Percentiles rank a stretch among this genome's conserved stretches.
Evolutionary conservation across 2,888 invertebrate species (phyloP).

Genomic region (Eilema sororculum): DNA sequence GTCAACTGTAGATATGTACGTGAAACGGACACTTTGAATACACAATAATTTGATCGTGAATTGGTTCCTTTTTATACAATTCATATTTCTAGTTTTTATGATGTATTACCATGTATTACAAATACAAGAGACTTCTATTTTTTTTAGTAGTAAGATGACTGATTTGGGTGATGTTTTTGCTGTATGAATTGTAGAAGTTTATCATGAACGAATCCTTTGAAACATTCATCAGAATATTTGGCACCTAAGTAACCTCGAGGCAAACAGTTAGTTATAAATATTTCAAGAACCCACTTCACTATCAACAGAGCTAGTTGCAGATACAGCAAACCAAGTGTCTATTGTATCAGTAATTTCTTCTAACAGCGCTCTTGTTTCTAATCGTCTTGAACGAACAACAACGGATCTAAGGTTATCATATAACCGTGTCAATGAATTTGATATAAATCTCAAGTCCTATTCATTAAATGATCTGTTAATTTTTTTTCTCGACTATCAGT

Average conservation of each 20-base stretch:
- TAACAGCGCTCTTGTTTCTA: neutral
- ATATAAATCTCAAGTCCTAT: slow-evolving; percentile 38
- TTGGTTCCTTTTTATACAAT: neutral
- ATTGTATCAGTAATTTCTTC: slow-evolving; percentile 7
- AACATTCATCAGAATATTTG: neutral
- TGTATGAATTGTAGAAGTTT: neutral
- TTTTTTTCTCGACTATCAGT: slow-evolving; percentile 55
- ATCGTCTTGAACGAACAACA: slow-evolving; percentile 19
- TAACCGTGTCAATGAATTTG: slow-evolving; percentile 52
- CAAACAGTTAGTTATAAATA: neutral
- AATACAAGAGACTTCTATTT: neutral
- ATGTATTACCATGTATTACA: no score
- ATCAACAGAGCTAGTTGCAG: neutral
- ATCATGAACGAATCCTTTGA: neutral
- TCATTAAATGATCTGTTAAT: slow-evolving; percentile 56
- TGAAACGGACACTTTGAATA: neutral
- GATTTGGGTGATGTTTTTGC: neutral
- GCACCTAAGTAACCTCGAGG: neutral
- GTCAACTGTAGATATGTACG: no score
- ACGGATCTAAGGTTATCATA: slow-evolving; percentile 54
- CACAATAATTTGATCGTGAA: neutral
- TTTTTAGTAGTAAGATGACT: neutral
- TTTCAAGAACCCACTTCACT: neutral
- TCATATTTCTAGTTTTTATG: neutral
- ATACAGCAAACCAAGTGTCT: slow-evolving; percentile 3